Evolutionary conservation across 2,113 vertebrate species (phyloP), one percentile per base, ranked within the genome.

Genomic region (Cottus gobio): DNA sequence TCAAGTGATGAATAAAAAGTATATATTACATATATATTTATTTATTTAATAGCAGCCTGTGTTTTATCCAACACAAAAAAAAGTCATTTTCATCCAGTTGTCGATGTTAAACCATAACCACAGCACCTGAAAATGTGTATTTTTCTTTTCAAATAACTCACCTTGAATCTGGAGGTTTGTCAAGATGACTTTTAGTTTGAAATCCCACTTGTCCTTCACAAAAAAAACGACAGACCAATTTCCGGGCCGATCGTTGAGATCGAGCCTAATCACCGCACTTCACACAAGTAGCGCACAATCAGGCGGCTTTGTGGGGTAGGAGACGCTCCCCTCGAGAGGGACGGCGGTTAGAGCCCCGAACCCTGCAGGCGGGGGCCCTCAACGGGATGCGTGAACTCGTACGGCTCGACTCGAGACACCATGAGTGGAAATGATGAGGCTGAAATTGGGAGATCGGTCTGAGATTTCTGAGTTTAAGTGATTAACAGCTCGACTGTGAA

Each of bases 211-310:
- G 72, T 86, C 80, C 86, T 83, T 89, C 80, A 71, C 65, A 57
- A 46, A 72, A 56, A 83, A 78, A 37, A 37, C 77, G 58, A 73
- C 52, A 42, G 4, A 34, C 31, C 48, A 1, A 82, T 88, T 79
- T 79, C 65, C 69, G 57, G 30, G 58, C 42, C 62, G 80, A 85
- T 87, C 71, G 65, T 52, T 80, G 69, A 75, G 73, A 69, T 85
- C 61, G 30, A 39, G 72, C 31, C 50, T 80, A 72, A 85, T 82
- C 78, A 82, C 52, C 37, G 44, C 18, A 65, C 80, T 89, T 82
- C 37, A 71, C n/a, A 16, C 48, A 42, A 90, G 82, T 52, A 34
- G 77, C 54, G 36, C 34, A 70, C 85, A 88, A 90, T 90, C 87
- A 84, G 75, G 72, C 57, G 36, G 74, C 73, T 79, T 70, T 68